Conservation (phyloP, 2,113 vertebrate species). For the Megaleporinus macrocephalus region DNA sequence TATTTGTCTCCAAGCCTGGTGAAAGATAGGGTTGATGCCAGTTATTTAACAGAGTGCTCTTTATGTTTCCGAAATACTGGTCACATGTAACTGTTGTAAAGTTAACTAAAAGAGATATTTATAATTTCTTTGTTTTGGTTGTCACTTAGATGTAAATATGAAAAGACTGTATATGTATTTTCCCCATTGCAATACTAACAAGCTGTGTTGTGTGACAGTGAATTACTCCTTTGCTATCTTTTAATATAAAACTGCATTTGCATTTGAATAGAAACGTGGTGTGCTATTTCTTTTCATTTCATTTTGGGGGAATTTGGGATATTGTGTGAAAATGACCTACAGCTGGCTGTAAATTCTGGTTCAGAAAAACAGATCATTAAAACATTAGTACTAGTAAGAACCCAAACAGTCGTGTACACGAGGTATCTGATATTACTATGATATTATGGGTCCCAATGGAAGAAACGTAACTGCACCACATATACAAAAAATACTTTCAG, state of each 20-base stretch:
- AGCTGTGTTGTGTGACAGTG: conserved; percentile 82
- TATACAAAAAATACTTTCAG: too few relatives aligned
- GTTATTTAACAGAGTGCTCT: conserved; percentile 81
- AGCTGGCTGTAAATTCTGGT: too few relatives aligned
- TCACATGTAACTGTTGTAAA: conserved; percentile 82
- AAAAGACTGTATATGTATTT: conserved; percentile 82
- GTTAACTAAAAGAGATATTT: conserved; percentile 84
- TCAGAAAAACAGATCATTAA: too few relatives aligned
- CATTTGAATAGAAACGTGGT: conserved; percentile 56
- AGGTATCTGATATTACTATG: too few relatives aligned
- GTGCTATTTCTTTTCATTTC: background rate
- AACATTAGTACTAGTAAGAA: too few relatives aligned
- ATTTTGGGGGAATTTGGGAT: too few relatives aligned
- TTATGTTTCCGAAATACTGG: conserved; percentile 74
- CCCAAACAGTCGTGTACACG: too few relatives aligned
- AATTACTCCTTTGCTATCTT: conserved; percentile 81
- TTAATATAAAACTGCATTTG: conserved; percentile 83
- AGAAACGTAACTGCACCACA: too few relatives aligned
- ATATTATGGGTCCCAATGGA: too few relatives aligned
- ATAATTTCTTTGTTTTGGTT: conserved; percentile 75
- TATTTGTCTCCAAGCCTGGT: conserved; percentile 68
- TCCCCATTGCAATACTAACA: conserved; percentile 82
- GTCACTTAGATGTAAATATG: conserved; percentile 83
- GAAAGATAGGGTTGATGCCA: conserved; percentile 79
- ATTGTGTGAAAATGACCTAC: background rate